Evolutionary conservation across 2,888 invertebrate genomes (phyloP).

Genomic region (Epinotia demarniana): DNA sequence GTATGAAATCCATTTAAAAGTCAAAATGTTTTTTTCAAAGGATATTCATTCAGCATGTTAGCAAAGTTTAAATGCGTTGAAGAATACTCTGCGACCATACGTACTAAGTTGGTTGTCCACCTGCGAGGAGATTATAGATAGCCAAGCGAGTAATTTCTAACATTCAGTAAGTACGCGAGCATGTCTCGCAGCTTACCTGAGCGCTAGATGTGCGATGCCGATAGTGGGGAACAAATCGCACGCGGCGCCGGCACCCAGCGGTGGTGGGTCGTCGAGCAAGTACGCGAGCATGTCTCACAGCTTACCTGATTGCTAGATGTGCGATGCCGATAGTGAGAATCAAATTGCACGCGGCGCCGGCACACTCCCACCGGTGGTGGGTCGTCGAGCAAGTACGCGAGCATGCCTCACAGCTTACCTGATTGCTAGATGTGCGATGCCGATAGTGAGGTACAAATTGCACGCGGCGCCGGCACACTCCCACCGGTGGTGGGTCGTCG

Average conservation of each 20-base stretch:
- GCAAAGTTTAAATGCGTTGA: too few relatives aligned
- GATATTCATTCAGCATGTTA: too few relatives aligned
- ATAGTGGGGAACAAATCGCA: conserved; percentile 86
- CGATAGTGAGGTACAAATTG: conserved; percentile 87
- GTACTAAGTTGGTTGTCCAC: too few relatives aligned
- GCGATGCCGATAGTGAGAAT: conserved; percentile 90
- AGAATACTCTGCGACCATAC: too few relatives aligned
- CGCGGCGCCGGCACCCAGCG: conserved; percentile 88
- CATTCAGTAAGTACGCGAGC: too few relatives aligned
- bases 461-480: conserved; percentile 88
- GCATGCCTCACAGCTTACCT: conserved; percentile 61
- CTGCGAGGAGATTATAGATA: too few relatives aligned
- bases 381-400: conserved; percentile 61
- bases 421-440: conserved; percentile 92
- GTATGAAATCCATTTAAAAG: too few relatives aligned
- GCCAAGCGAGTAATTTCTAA: too few relatives aligned
- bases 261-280: conserved; percentile 84
- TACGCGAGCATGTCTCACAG: conserved; percentile 15
- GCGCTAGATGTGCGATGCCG: conserved; percentile 92
- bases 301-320: conserved; percentile 88
- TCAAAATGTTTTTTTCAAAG: too few relatives aligned
- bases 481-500: conserved; percentile 87
- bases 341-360: conserved; percentile 85
- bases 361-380: conserved; percentile 90
- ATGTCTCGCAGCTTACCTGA: conserved; percentile 71